Base-by-base conservation (phyloP, 1,140 invertebrate genomes). In the Ceratosolen solmsi region DNA sequence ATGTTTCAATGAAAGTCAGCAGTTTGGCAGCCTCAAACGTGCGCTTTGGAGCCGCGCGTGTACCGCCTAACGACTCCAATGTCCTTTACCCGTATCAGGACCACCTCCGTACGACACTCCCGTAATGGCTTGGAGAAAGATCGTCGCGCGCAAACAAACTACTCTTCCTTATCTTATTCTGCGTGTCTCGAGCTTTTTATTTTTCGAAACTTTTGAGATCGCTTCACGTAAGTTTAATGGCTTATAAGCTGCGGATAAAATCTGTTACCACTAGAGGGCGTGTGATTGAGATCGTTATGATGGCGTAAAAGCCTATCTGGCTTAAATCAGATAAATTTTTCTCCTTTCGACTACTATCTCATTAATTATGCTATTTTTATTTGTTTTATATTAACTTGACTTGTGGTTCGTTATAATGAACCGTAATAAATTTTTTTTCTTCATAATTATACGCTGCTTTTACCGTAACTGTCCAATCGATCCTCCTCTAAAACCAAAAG, bases 1-100 rank as follows among this genome's bases (percentile, higher is more conserved):
- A 88, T 86, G 85, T 89, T 89, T 90, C 88, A 90, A 90, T 90
- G 88, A 89, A 86, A 88, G 80, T 60, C 76, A 79, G 86, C 86
- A 86, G 87, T 89, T 89, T 85, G 84, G 36, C 73, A 54, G 84
- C 71, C 88, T 86, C 89, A 86, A 87, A 89, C 81, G 89, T 89
- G 86, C 82, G 82, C 84, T 90, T 90, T 88, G 89, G 87, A 33
- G 17, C 27, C 49, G 30, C 4, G 30, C 3, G 46, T 56, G 1
- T 56, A 56, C 27, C 71, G 30, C 20, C 13, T 9, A 73, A 73
- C 49, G 46, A 56, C 30, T 15, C 22, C 2, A 0, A 13, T 5
- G 13, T 30, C 78, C 75, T 56, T 36, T n/a, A 13, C 51, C 11
- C 22, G n/a, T n/a, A 49, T 22, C 63, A 7, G 5, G 2, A 33